Conservation (phyloP, 2,113 vertebrate genomes). For the Choloepus hoffmanni region DNA sequence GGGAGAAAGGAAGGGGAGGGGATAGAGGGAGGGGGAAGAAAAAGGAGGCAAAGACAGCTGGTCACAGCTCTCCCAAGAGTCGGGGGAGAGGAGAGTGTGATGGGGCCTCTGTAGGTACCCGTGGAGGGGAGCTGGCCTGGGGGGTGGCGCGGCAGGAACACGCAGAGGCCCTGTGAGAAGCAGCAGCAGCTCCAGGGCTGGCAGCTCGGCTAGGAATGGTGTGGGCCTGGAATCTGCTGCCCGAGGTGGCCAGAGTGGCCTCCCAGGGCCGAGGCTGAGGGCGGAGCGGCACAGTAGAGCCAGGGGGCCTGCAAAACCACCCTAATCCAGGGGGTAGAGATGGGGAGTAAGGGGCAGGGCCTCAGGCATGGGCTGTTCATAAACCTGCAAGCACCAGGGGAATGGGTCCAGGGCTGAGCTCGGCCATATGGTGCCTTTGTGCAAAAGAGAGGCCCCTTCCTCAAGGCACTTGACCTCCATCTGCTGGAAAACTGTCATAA, state of each 20-base stretch:
- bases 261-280: constrained; percentile 1
- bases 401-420: background rate
- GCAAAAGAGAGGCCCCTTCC: background rate
- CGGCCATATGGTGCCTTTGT: background rate
- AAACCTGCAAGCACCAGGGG: background rate
- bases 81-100: no score
- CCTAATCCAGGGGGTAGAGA: background rate
- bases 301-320: background rate
- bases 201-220: constrained; percentile 31
- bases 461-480: background rate
- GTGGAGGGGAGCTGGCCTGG: background rate
- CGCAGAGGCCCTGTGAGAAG: constrained; percentile 53
- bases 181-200: background rate
- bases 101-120: background rate
- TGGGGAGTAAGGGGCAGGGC: background rate
- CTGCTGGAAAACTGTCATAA: background rate
- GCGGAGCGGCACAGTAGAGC: background rate
- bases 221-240: constrained; percentile 80
- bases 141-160: background rate
- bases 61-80: background rate
- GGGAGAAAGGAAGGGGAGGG: background rate
- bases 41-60: background rate
- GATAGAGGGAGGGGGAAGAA: background rate
- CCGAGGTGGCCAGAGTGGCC: background rate
- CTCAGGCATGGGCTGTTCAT: background rate